Evolutionary conservation across 2,797 vertebrate genomes (phyloP), one percentile per base, ranked within the genome.

Genomic region (Myotis findleyi): DNA sequence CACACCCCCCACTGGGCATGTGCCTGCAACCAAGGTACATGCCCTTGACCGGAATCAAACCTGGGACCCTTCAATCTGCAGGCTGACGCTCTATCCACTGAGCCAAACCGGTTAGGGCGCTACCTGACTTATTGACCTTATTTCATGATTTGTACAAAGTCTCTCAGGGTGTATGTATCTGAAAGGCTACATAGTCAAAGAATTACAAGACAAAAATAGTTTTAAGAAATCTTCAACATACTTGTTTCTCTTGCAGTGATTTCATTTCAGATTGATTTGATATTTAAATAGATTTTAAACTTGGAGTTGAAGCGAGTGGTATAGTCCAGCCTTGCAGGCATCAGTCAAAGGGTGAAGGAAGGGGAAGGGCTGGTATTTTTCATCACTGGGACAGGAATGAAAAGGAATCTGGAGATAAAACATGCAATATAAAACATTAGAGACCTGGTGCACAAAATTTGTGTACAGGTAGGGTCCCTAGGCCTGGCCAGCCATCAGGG

Each of bases 241-340:
- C 21, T 25, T 62, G n/a, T 91, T 95, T 95, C 33, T 92, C n/a
- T 95, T 88, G 47, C 30, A 95, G 92, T 77, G 93, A 64, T 68
- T 91, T 96, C 33, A 68, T 85, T 92, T 89, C 75, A 81, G 66
- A 77, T 95, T 96, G 64, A 49, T 89, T 94, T 91, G 75, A 14
- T 86, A 71, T 81, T 68, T 23, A 92, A 55, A 71, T 47, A 41
- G 73, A 57, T 20, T 57, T 71, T 90, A 85, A 93, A 71, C 9
- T 33, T 69, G 66, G 23, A 80, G 49, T 66, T 62, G 7, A 14
- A n/a, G n/a, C 30, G 83, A 73, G 13, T 62, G 51, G 8, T 66
- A 3, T 44, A 51, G 44, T 64, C 11, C n/a, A 69, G 64, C 8
- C 53, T 9, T 71, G 49, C 2, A 16, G n/a, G n/a, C 17, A 5